Percentiles rank a stretch among this genome's conserved stretches.
phyloP scores from a whole-genome alignment of 2,113 vertebrate species.

The Chroicocephalus ridibundus region DNA sequence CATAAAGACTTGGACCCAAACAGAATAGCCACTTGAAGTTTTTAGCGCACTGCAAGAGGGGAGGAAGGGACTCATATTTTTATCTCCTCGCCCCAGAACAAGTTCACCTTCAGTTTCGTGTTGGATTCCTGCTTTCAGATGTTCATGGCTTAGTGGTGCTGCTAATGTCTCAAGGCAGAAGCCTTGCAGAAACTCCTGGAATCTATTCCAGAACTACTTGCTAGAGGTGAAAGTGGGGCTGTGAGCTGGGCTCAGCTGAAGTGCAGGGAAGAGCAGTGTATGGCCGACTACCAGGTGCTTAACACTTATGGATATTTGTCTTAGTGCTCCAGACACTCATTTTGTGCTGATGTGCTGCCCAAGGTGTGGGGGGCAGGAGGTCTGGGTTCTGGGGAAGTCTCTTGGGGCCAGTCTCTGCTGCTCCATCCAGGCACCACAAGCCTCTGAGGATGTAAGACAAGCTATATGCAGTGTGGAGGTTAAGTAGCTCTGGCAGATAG shows the following conservation, averaged over 20 bases:
- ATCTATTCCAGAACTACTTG: not conserved
- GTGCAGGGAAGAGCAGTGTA: not conserved
- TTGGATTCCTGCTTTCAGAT: not conserved
- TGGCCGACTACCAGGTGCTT: not conserved
- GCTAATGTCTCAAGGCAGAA: not conserved
- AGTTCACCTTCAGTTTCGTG: not conserved
- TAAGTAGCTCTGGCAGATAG: not conserved
- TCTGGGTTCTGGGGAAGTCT: not conserved
- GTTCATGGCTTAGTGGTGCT: not conserved
- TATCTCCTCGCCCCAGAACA: not conserved
- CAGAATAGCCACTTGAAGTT: not conserved
- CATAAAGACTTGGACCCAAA: not conserved
- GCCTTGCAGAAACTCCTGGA: not conserved
- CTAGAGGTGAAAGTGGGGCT: not conserved
- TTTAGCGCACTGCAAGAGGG: not conserved
- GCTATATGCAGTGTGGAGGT: not conserved
- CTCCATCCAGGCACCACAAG: not conserved
- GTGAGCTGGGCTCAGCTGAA: not conserved
- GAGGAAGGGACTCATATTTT: not conserved
- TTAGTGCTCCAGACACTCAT: not conserved
- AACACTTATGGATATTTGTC: rapidly evolving
- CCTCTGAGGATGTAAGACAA: not conserved
- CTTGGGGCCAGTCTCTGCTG: not conserved
- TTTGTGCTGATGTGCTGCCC: not conserved
- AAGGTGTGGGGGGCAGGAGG: too few species aligned